phyloP scores from a whole-genome alignment of 2,113 vertebrate genomes.

The Oncorhynchus kisutch region DNA sequence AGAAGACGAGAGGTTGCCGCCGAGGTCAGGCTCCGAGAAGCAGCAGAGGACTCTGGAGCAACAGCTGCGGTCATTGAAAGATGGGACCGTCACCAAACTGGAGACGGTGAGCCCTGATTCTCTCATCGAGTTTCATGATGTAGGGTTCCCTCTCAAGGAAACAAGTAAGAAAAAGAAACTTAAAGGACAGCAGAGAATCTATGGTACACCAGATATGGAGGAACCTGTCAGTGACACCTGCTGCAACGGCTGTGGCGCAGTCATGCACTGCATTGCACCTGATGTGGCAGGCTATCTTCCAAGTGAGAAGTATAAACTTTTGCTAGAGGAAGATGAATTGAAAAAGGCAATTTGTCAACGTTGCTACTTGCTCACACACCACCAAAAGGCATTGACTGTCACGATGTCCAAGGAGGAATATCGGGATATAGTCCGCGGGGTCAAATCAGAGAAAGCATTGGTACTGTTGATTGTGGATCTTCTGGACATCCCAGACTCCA shows the following conservation, averaged over 20 bases:
- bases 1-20: background rate
- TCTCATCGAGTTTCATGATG: slow-evolving; percentile 66
- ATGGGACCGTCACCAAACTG: background rate
- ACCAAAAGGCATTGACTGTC: slow-evolving; percentile 75
- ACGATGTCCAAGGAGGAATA: slow-evolving; percentile 73
- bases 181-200: slow-evolving; percentile 52
- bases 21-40: background rate
- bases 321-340: slow-evolving; percentile 50
- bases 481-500: slow-evolving; percentile 81
- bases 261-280: slow-evolving; percentile 77
- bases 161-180: slow-evolving; percentile 31
- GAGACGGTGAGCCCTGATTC: slow-evolving; percentile 23
- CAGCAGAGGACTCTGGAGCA: slow-evolving; percentile 42
- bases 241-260: slow-evolving; percentile 85
- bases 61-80: slow-evolving; percentile 46
- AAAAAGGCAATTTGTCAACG: slow-evolving; percentile 77
- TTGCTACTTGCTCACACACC: slow-evolving; percentile 80
- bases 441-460: slow-evolving; percentile 67
- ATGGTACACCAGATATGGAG: slow-evolving; percentile 61
- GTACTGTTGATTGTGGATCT: slow-evolving; percentile 85
- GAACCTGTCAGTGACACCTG: slow-evolving; percentile 63
- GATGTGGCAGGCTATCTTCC: slow-evolving; percentile 80
- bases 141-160: slow-evolving; percentile 48
- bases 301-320: slow-evolving; percentile 74
- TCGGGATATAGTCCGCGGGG: slow-evolving; percentile 61